Evolutionary conservation across 1,140 invertebrate genomes (phyloP).

Genomic region (Ooceraea biroi): DNA sequence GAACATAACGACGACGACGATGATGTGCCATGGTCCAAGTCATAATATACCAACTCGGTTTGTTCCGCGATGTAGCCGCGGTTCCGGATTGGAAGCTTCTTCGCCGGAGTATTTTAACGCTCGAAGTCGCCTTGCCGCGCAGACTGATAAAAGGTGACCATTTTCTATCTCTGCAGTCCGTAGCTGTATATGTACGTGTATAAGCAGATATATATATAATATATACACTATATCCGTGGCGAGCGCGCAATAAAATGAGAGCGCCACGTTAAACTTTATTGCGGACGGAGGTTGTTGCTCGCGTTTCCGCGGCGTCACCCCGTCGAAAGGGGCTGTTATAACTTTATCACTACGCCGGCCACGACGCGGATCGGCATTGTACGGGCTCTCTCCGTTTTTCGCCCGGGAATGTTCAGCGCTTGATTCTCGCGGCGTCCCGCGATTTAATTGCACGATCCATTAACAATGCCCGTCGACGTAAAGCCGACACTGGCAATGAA

Average conservation of each 20-base stretch:
- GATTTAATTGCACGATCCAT: slow-evolving; percentile 45
- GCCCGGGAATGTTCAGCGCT: neutral
- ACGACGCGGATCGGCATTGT: slow-evolving; percentile 8
- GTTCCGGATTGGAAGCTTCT: slow-evolving; percentile 37
- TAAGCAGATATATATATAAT: neutral
- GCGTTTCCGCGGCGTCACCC: slow-evolving; percentile 41
- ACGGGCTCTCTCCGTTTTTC: slow-evolving; percentile 18
- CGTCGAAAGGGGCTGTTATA: slow-evolving; percentile 68
- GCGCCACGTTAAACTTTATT: slow-evolving; percentile 71
- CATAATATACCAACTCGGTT: slow-evolving; percentile 28
- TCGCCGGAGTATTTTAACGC: slow-evolving; percentile 52
- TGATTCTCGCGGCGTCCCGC: neutral
- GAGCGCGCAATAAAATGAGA: slow-evolving; percentile 67
- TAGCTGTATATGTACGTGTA: neutral
- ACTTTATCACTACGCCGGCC: slow-evolving; percentile 67
- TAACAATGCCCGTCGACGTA: neutral
- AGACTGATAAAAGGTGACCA: slow-evolving; percentile 37
- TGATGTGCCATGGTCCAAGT: neutral
- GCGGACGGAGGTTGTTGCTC: slow-evolving; percentile 65
- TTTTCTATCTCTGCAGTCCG: slow-evolving; percentile 41
- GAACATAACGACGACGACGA: neutral
- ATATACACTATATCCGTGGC: slow-evolving; percentile 39
- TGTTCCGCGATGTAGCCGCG: slow-evolving; percentile 4
- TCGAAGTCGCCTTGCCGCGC: slow-evolving; percentile 3
- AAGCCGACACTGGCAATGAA: neutral